These are phyloP conservation scores for Neoscelio sp. DNA, from an alignment of 2,888 invertebrate species.

Conservation along the genomic window DNA sequence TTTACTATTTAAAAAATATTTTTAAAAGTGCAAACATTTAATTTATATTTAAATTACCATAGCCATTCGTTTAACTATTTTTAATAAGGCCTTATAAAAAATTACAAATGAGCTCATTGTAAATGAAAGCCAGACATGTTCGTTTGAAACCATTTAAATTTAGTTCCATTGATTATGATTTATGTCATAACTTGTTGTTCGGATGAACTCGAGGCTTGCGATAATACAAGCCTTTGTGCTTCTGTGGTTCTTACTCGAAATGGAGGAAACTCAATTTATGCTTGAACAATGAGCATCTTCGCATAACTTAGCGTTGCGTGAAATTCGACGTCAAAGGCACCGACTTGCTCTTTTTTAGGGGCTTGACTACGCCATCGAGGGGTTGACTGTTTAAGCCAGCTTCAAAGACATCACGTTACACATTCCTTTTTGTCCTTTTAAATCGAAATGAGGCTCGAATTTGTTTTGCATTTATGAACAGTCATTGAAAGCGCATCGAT, in stretches of 20 bases:
- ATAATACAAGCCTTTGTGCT: constrained; percentile 71
- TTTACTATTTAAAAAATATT: too few relatives aligned
- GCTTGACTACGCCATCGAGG: constrained; percentile 58
- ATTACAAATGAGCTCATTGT: too few relatives aligned
- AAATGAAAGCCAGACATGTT: not conserved
- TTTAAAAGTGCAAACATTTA: too few relatives aligned
- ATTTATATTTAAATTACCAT: too few relatives aligned
- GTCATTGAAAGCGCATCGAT: constrained; percentile 8
- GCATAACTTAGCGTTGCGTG: constrained; percentile 79
- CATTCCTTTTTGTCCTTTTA: constrained; percentile 51
- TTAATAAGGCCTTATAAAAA: too few relatives aligned
- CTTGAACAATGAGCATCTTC: constrained; percentile 80
- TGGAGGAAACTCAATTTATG: constrained; percentile 75
- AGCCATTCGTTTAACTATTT: too few relatives aligned
- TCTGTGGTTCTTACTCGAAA: constrained; percentile 67
- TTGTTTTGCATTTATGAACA: constrained; percentile 34
- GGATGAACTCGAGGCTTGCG: constrained; percentile 24
- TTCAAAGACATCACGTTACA: constrained; percentile 69
- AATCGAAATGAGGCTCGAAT: constrained; percentile 35
- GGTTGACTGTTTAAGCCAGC: constrained; percentile 65
- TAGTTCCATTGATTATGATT: constrained; percentile 52
- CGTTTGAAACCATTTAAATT: constrained; percentile 20
- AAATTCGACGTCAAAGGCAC: constrained; percentile 80
- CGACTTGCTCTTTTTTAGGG: constrained; percentile 73
- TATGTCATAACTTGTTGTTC: constrained; percentile 31